A percentile compares a stretch with the other conserved stretches of the same genome.
Conservation (phyloP, 2,113 vertebrate genomes). For the Phoenicopterus ruber region DNA sequence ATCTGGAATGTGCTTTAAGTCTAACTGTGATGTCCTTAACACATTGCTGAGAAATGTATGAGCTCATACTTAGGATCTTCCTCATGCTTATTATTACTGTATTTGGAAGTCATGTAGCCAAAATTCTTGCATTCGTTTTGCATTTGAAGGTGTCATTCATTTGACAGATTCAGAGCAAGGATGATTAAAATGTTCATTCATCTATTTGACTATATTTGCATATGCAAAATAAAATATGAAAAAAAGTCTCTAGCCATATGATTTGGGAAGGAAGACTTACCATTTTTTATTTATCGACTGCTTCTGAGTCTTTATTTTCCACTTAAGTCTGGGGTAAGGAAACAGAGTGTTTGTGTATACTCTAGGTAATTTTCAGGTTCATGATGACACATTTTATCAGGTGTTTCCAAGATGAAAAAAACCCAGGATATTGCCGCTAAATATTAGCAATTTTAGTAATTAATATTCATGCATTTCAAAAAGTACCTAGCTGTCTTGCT, state of each 20-base stretch:
- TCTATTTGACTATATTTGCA: neutral
- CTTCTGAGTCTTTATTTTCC: neutral
- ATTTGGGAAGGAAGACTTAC: neutral
- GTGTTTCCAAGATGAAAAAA: neutral
- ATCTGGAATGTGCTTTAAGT: neutral
- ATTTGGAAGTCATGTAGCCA: neutral
- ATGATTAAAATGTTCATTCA: neutral
- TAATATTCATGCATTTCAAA: neutral
- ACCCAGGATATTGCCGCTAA: neutral
- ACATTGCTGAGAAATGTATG: neutral
- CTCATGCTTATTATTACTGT: neutral
- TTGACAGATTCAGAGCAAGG: neutral
- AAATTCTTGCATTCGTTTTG: neutral
- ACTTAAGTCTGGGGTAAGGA: neutral
- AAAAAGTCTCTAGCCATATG: neutral
- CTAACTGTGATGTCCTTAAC: neutral
- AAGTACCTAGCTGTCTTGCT: neutral
- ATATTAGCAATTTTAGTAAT: neutral
- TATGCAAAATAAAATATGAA: neutral
- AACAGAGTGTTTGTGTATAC: neutral
- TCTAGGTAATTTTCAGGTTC: neutral
- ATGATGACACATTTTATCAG: neutral
- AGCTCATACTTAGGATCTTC: neutral
- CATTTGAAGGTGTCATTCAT: neutral
- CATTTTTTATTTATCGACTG: neutral